These are phyloP conservation scores for Drosophila bipectinata DNA, from an alignment of 1,140 invertebrate species.

Conservation along the genomic window DNA sequence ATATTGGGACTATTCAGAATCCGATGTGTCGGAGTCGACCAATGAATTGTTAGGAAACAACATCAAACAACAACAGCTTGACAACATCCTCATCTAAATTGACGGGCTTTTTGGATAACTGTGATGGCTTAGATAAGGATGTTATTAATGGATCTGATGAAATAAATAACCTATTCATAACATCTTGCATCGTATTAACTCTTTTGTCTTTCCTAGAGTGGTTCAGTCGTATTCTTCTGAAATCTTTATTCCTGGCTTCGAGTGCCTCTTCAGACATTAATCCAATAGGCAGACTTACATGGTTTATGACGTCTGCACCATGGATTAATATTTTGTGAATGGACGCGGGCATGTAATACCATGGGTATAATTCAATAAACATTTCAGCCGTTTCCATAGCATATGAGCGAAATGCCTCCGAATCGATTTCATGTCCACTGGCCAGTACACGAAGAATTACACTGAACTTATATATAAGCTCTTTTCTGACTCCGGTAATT, in stretches of 20 bases:
- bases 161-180: neutral
- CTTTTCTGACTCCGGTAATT: slow-evolving; percentile 4
- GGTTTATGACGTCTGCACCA: neutral
- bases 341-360: too few relatives aligned
- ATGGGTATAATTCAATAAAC: too few relatives aligned
- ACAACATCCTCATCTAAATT: too few relatives aligned
- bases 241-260: slow-evolving; percentile 10
- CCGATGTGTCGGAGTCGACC: too few relatives aligned
- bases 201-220: slow-evolving; percentile 10
- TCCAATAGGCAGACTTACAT: slow-evolving; percentile 13
- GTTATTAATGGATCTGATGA: too few relatives aligned
- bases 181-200: slow-evolving; percentile 10
- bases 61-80: too few relatives aligned
- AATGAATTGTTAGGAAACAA: too few relatives aligned
- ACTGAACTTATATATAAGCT: slow-evolving; percentile 3
- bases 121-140: too few relatives aligned
- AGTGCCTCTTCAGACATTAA: neutral
- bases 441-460: neutral
- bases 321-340: too few relatives aligned
- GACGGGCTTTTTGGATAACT: too few relatives aligned
- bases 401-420: slow-evolving; percentile 3
- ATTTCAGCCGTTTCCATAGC: too few relatives aligned
- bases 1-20: too few relatives aligned
- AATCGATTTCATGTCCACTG: slow-evolving; percentile 3
- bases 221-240: slow-evolving; percentile 1